Evolutionary conservation across 2,797 vertebrate species (phyloP).

Genomic region (Oryzias dopingdopingensis): DNA sequence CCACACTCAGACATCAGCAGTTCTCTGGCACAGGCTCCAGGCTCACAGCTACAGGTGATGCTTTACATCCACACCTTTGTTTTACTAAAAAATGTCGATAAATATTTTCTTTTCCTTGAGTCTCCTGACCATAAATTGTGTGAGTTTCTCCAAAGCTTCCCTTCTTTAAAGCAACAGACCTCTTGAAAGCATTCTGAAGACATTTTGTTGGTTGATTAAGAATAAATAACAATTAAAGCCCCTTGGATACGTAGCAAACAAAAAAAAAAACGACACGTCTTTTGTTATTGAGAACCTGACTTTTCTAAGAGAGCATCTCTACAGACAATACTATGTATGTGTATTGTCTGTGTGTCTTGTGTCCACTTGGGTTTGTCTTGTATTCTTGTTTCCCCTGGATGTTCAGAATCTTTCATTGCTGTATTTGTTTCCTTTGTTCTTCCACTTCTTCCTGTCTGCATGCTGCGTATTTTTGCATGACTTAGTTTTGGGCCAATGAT

Average conservation of each 20-base stretch:
- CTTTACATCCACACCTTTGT: not conserved
- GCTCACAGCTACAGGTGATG: conserved; percentile 84
- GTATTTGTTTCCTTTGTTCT: conserved; percentile 20
- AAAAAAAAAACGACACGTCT: too few relatives aligned
- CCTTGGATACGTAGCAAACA: too few relatives aligned
- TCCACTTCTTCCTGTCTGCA: conserved; percentile 53
- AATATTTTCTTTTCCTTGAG: not conserved
- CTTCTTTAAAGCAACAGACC: too few relatives aligned
- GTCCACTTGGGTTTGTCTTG: conserved; percentile 2
- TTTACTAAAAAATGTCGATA: not conserved
- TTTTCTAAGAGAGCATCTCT: too few relatives aligned
- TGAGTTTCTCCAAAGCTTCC: too few relatives aligned
- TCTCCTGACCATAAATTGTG: too few relatives aligned
- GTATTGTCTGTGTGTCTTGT: conserved; percentile 4
- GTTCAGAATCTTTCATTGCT: conserved; percentile 24
- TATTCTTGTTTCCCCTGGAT: conserved; percentile 20
- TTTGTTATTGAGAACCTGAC: too few relatives aligned
- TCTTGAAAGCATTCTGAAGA: too few relatives aligned
- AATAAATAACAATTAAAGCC: too few relatives aligned
- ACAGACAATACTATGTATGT: not conserved
- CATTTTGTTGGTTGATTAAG: too few relatives aligned
- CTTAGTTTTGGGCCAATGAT: conserved; percentile 78
- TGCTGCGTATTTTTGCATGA: conserved; percentile 72
- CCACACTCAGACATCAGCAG: conserved; percentile 59
- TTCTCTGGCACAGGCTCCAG: conserved; percentile 65